Evolutionary conservation across 2,797 vertebrate genomes (phyloP), one percentile per base, ranked within the genome.

Genomic region (Diplodus puntazzo): DNA sequence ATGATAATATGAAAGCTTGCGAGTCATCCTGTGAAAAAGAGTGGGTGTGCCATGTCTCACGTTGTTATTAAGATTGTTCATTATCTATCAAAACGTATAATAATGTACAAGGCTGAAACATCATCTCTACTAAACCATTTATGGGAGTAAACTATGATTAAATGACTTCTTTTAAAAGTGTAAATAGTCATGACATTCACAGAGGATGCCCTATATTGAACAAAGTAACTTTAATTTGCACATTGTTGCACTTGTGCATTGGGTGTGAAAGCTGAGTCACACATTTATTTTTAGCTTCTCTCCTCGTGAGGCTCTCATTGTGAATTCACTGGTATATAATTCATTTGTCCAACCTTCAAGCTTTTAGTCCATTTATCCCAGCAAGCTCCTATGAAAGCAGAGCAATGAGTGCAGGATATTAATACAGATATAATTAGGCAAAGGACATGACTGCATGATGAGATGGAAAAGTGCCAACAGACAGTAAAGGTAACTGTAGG

Each of bases 351-450:
- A 45, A 45, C 13, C 46, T 57, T 60, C 12, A n/a, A 17, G 42
- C 13, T 50, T 53, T 62, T 12, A 18, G 30, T 62, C 10, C 55
- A 27, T 72, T 69, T 64, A 70, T 78, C 50, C 50, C 20, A 62
- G 55, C n/a, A 53, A 76, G 57, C 77, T 89, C 25, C 75, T 75
- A 80, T 66, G 49, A 60, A 71, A 71, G 74, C 52, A 69, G 43
- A 63, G 27, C 74, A 76, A 4, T 83, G 86, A 66, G 81, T 85
- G 82, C 30, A 57, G 66, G 73, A 88, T 88, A 90, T 90, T 89
- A 89, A 92, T 91, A 89, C 82, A 80, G 81, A 81, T 72, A 68
- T 92, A 91, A 93, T 94, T 87, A 93, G 81, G 76, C 80, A 81
- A 84, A 89, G 82, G 80, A 89, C 81, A 75, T 45, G 85, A 82